Evolutionary conservation across 2,888 invertebrate genomes (phyloP).

Genomic region (Eulithis prunata): DNA sequence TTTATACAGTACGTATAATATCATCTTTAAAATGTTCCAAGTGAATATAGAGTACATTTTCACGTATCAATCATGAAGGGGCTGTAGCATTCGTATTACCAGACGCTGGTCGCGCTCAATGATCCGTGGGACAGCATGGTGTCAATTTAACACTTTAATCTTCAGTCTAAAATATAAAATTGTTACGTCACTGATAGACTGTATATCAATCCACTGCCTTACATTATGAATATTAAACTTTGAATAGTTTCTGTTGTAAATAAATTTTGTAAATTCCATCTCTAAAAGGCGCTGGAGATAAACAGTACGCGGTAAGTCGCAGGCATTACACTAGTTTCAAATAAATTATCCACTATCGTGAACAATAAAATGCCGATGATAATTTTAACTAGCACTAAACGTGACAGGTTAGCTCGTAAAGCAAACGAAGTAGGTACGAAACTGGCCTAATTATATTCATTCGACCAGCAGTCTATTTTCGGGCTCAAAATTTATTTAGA

Average conservation of each 20-base stretch:
- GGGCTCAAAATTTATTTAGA: slow-evolving; percentile 1
- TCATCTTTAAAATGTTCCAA: slow-evolving; percentile 17
- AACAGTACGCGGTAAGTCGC: neutral
- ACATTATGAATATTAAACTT: too few species aligned
- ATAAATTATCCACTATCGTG: slow-evolving; percentile 22
- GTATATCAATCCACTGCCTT: too few species aligned
- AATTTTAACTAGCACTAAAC: slow-evolving; percentile 15
- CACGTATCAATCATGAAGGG: slow-evolving; percentile 22
- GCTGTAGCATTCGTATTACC: slow-evolving; percentile 30
- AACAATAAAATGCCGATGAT: slow-evolving; percentile 36
- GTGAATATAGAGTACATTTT: slow-evolving; percentile 22
- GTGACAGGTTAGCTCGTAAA: slow-evolving; percentile 18
- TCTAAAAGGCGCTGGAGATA: too few species aligned
- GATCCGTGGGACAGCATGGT: slow-evolving; percentile 60
- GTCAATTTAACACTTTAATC: slow-evolving; percentile 67
- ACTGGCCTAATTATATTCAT: slow-evolving; percentile 5
- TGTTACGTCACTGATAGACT: neutral
- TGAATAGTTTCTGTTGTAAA: too few species aligned
- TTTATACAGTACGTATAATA: neutral
- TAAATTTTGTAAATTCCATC: too few species aligned
- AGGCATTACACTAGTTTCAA: slow-evolving; percentile 1
- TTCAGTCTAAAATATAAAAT: slow-evolving; percentile 30
- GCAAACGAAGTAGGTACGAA: slow-evolving; percentile 12
- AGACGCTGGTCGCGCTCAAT: slow-evolving; percentile 44
- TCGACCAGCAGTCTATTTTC: slow-evolving; percentile 14